Percentiles rank a stretch among this genome's conserved stretches.
Conservation (phyloP, 2,888 invertebrate species). For the Metacarcinus magister region DNA sequence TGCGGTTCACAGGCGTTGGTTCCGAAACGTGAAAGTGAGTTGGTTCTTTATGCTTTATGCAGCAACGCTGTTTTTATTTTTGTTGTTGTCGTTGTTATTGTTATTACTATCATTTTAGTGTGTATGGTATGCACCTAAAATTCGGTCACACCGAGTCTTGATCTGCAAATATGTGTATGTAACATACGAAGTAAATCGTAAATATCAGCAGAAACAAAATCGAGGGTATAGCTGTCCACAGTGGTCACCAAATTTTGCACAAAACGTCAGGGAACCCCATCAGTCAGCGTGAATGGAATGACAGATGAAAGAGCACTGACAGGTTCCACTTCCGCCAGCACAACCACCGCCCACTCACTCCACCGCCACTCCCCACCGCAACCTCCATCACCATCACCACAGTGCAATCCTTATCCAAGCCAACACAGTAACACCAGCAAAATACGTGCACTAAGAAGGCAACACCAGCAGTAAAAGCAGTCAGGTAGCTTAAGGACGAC, state of each 20-base stretch:
- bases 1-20: neutral
- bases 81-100: neutral
- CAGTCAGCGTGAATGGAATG: slow-evolving; percentile 29
- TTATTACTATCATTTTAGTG: neutral
- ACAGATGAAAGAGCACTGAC: slow-evolving; percentile 38
- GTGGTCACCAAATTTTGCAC: slow-evolving; percentile 27
- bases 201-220: neutral
- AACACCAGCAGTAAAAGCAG: slow-evolving; percentile 29
- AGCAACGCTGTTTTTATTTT: neutral
- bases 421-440: neutral
- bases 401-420: neutral
- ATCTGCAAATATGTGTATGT: neutral
- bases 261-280: slow-evolving; percentile 12
- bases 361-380: neutral
- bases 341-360: slow-evolving; percentile 19
- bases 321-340: neutral
- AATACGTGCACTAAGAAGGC: slow-evolving; percentile 4
- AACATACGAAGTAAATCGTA: neutral
- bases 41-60: neutral
- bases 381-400: neutral
- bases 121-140: neutral
- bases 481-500: slow-evolving; percentile 19
- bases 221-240: neutral
- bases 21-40: neutral
- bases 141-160: neutral